Base-by-base conservation (phyloP, 2,113 vertebrate genomes). In the Pelvicachromis taeniatus region DNA sequence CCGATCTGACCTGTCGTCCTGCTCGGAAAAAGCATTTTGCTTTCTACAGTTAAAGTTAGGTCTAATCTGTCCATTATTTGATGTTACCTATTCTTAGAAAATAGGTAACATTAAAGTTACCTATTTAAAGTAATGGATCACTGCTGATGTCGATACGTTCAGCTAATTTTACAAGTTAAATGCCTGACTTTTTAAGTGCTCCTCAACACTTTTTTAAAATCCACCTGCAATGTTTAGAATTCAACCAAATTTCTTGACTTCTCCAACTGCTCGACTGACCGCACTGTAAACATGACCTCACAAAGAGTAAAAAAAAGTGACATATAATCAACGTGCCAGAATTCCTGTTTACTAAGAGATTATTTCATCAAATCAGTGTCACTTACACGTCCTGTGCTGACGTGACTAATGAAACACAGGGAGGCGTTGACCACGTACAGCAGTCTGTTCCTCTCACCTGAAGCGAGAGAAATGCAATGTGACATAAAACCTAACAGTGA, bases 381-480 rank as follows among this genome's bases (percentile, higher is more conserved):
- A 92, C 95, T 96, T 93, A 96, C 96, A 94, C 75, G 68, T 94
- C 88, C 63, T 93, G 94, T 42, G 93, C 83, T 2, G 93, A 85
- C 19, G 92, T 84, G 3, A 84, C 79, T 55, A 91, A 6, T 4
- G 87, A 81, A 29, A 88, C 82, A 35, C 77, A 88, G 9, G 89
- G 42, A 81, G 94, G 65, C 14, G 83, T 88, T 13, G 93, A 86
- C 93, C 93, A 95, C 3, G 88, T 54, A 35, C 89, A 94, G 86
- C 94, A 95, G 6, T 90, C 92, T 9, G 90, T 78, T 78, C 85
- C 91, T 88, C 88, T 93, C 79, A 94, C 92, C 96, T 96, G 80
- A 84, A 4, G 33, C 61, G 50, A 82, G 0, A 82, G 10, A 21
- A 58, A 77, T 31, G 68, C 2, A 21, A 48, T 10, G 56, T 29